Percentiles rank a stretch among this genome's conserved stretches.
Conservation (phyloP, 2,113 vertebrate genomes). For the Willisornis vidua region DNA sequence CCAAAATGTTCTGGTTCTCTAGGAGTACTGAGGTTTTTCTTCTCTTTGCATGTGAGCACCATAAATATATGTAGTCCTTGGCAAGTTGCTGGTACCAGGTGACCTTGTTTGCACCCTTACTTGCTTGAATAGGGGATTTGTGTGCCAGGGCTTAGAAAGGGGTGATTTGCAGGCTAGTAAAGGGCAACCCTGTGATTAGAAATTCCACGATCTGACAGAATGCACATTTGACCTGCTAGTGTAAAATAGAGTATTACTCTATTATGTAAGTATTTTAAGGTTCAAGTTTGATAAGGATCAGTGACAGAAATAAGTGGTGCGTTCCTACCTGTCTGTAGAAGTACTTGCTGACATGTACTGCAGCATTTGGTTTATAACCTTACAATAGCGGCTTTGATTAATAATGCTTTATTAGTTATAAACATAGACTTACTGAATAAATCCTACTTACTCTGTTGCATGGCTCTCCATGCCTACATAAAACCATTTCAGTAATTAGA, state of each 20-base stretch:
- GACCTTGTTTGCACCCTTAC: conserved; percentile 56
- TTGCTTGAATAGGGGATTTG: conserved; percentile 50
- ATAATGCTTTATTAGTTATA: conserved; percentile 53
- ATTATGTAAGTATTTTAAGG: not conserved
- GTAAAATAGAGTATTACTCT: conserved; percentile 9
- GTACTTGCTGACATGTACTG: not conserved
- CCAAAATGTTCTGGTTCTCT: not conserved
- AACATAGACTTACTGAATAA: conserved; percentile 43
- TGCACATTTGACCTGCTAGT: conserved; percentile 27
- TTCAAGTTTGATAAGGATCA: not conserved
- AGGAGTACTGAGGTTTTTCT: not conserved
- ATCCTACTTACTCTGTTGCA: conserved; percentile 42
- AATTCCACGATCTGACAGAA: conserved; percentile 32
- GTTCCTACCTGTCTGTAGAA: not conserved
- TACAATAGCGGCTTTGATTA: conserved; percentile 64
- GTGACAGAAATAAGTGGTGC: not conserved
- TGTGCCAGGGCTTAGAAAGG: conserved; percentile 35
- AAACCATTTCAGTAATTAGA: conserved; percentile 50
- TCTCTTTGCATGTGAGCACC: not conserved
- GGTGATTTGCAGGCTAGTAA: conserved; percentile 42
- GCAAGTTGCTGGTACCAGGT: conserved; percentile 3
- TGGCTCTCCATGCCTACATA: not conserved
- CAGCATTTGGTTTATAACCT: not conserved
- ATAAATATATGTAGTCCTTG: not conserved
- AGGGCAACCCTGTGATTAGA: conserved; percentile 38